A percentile compares a stretch with the other conserved stretches of the same genome.
phyloP scores from a whole-genome alignment of 2,888 invertebrate species.

The Miltochrista miniata region DNA sequence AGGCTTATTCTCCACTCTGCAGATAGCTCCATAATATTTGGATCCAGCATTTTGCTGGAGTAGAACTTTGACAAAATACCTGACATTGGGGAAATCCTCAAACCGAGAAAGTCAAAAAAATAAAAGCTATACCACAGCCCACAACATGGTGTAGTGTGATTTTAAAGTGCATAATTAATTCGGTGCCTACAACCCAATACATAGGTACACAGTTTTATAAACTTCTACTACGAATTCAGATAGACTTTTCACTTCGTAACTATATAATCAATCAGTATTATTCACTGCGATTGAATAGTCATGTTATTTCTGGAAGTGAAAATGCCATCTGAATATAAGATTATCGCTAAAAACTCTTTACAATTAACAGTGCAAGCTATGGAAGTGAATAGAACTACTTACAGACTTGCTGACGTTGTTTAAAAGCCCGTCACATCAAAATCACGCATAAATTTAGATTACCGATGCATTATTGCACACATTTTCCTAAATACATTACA shows the following conservation, averaged over 20 bases:
- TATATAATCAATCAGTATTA: too few species aligned
- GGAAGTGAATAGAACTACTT: constrained; percentile 61
- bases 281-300: background rate
- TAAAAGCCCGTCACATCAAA: constrained; percentile 22
- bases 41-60: too few species aligned
- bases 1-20: too few species aligned
- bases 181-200: constrained; percentile 30
- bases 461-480: constrained; percentile 31
- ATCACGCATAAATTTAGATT: constrained; percentile 16
- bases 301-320: constrained; percentile 15
- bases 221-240: constrained; percentile 32
- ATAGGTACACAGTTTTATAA: too few species aligned
- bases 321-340: constrained; percentile 45
- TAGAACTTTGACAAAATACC: too few species aligned
- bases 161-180: background rate
- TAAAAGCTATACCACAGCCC: too few species aligned
- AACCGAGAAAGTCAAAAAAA: too few species aligned
- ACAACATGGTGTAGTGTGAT: background rate
- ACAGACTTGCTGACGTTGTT: constrained; percentile 39
- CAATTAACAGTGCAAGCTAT: constrained; percentile 74
- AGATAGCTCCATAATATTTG: too few species aligned
- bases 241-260: constrained; percentile 26
- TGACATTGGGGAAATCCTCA: too few species aligned
- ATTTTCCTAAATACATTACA: constrained; percentile 17
- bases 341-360: constrained; percentile 65